These are phyloP conservation scores for Ifrita kowaldi DNA, from an alignment of 2,113 vertebrate species.

Conservation along the genomic window DNA sequence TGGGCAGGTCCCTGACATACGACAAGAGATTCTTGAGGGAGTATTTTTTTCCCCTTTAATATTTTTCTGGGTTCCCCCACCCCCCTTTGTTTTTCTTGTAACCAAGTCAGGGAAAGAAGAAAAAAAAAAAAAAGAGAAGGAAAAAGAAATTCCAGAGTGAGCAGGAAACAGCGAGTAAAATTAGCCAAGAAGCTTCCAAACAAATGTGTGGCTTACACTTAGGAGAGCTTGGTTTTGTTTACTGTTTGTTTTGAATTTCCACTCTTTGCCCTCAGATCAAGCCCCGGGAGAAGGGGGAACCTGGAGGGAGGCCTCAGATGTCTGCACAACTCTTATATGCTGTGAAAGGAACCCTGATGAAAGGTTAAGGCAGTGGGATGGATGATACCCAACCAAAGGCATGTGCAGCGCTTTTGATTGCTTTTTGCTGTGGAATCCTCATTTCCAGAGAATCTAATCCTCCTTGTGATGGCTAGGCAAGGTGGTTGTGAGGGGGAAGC, in stretches of 20 bases:
- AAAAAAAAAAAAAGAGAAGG: background rate
- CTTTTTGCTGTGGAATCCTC: background rate
- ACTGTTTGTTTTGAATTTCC: slow-evolving; percentile 22
- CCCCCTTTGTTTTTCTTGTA: background rate
- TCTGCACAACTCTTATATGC: background rate
- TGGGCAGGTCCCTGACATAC: background rate
- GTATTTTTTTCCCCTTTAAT: background rate
- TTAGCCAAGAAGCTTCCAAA: slow-evolving; percentile 13
- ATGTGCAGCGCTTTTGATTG: background rate
- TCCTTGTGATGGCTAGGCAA: background rate
- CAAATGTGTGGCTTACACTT: slow-evolving; percentile 11
- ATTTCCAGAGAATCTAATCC: background rate
- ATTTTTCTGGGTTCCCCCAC: background rate
- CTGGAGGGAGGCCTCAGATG: background rate
- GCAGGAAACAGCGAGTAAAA: background rate
- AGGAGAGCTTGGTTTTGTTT: slow-evolving; percentile 37
- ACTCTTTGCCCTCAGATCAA: slow-evolving; percentile 22
- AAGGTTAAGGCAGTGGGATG: background rate
- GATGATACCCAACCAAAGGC: background rate
- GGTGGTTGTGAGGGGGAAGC: background rate
- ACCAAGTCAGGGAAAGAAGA: background rate
- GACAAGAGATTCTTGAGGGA: background rate
- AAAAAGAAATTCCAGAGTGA: background rate
- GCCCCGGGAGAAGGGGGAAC: background rate
- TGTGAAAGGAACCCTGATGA: background rate